Percentiles rank a stretch among this genome's conserved stretches.
Conservation (phyloP, 23 tunicate species). For the Ciona savignyi region DNA sequence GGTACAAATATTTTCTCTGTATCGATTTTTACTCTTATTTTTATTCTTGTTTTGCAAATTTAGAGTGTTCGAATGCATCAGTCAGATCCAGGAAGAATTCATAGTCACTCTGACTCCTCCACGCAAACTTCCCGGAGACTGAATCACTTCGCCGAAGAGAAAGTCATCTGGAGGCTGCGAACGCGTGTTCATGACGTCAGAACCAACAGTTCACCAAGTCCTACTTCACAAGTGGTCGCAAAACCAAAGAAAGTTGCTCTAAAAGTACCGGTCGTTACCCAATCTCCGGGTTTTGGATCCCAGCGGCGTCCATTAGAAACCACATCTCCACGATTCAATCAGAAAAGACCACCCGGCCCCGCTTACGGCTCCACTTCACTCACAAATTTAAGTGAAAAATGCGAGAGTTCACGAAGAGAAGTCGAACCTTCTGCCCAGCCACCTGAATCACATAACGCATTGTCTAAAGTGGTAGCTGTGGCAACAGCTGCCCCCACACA, state of each 20-base stretch:
- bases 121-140: slow-evolving; percentile 52
- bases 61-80: neutral
- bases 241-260: slow-evolving; percentile 23
- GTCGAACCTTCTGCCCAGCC: neutral
- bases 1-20: too few species aligned
- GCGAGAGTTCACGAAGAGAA: slow-evolving; percentile 2
- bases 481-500: slow-evolving; percentile 64
- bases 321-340: neutral
- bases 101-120: slow-evolving; percentile 39
- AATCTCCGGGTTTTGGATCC: slow-evolving; percentile 44
- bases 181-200: slow-evolving; percentile 44
- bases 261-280: slow-evolving; percentile 60
- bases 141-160: slow-evolving; percentile 45
- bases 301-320: slow-evolving; percentile 28
- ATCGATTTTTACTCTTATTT: too few species aligned
- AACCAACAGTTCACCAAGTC: slow-evolving; percentile 19
- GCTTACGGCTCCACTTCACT: slow-evolving; percentile 5
- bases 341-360: neutral
- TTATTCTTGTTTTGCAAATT: too few species aligned
- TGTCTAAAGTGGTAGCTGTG: slow-evolving; percentile 54
- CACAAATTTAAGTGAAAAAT: neutral
- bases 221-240: slow-evolving; percentile 2
- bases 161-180: slow-evolving; percentile 85
- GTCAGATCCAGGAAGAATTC: neutral
- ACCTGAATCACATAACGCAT: slow-evolving; percentile 12